Percentiles rank a stretch among this genome's conserved stretches.
Conservation (phyloP, 2,113 vertebrate genomes). For the Ceyx melanurus region DNA sequence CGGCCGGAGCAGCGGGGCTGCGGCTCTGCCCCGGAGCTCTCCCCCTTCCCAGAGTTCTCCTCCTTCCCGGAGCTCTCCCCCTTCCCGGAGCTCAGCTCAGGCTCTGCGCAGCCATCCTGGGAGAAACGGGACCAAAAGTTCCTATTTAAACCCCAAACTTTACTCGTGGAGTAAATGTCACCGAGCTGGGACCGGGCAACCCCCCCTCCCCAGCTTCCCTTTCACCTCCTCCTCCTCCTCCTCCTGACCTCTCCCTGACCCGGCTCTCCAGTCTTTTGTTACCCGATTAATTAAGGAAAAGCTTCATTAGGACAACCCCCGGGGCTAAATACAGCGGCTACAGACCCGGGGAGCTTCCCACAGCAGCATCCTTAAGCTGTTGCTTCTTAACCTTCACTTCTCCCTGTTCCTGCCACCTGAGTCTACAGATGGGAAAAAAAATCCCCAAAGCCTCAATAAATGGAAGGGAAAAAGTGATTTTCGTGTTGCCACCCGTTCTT, state of each 20-base stretch:
- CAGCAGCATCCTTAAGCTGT: not conserved
- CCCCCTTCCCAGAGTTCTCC: not conserved
- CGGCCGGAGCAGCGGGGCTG: accelerated
- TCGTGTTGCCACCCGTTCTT: not conserved
- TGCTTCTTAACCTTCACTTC: not conserved
- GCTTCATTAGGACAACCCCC: not conserved
- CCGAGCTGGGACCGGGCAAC: accelerated
- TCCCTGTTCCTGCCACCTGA: not conserved
- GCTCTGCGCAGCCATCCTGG: not conserved
- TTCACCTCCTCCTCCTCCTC: not conserved
- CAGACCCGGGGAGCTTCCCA: not conserved
- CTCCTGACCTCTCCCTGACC: accelerated
- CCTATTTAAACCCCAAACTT: not conserved
- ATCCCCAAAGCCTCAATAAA: accelerated
- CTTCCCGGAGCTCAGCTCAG: not conserved
- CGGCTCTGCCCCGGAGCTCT: accelerated
- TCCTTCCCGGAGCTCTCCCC: not conserved
- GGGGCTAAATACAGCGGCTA: not conserved
- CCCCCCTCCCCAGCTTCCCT: too few species aligned
- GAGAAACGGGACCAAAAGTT: not conserved
- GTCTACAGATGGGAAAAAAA: not conserved
- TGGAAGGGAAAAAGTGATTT: accelerated
- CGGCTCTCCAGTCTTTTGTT: not conserved
- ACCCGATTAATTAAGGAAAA: not conserved
- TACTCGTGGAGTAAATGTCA: too few species aligned